Conservation (phyloP, 1,140 invertebrate species). For the Zaprionus tsacasi region DNA sequence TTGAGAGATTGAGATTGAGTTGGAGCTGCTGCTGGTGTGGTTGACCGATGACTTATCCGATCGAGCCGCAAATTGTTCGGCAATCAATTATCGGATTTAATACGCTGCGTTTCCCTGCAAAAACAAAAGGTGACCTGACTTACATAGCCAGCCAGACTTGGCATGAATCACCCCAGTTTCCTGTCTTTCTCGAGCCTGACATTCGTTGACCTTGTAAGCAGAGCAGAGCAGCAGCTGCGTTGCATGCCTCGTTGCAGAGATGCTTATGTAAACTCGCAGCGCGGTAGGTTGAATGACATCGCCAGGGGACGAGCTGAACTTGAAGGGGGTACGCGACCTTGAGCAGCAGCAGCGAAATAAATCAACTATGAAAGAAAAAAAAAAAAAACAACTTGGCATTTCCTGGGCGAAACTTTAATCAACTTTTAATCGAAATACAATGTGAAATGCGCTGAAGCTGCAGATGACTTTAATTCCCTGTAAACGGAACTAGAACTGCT, state of each 20-base stretch:
- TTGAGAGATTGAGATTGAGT: conserved; percentile 8
- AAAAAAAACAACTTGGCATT: conserved; percentile 15
- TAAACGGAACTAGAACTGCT: conserved; percentile 19
- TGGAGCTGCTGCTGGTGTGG: background rate
- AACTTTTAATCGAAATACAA: conserved; percentile 14
- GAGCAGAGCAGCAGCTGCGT: conserved; percentile 30
- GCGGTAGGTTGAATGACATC: conserved; percentile 66
- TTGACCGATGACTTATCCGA: conserved; percentile 1
- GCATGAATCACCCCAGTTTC: conserved; percentile 45
- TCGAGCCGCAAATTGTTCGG: conserved; percentile 7
- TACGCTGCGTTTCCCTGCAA: conserved; percentile 11
- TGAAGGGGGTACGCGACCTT: conserved; percentile 22
- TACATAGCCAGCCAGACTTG: conserved; percentile 17
- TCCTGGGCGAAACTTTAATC: conserved; percentile 49
- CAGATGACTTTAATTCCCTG: background rate
- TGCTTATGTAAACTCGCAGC: conserved; percentile 60
- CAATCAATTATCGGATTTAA: conserved; percentile 45
- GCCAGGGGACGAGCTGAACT: conserved; percentile 32
- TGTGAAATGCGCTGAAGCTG: background rate
- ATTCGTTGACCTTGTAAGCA: conserved; percentile 59
- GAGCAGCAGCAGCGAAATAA: conserved; percentile 39
- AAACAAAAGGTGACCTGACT: conserved; percentile 30
- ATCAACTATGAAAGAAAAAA: conserved; percentile 42
- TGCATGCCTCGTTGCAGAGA: conserved; percentile 46
- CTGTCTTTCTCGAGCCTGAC: conserved; percentile 48